These are phyloP conservation scores for Himalopsyche tibetana DNA, from an alignment of 2,888 invertebrate species.

Conservation along the genomic window DNA sequence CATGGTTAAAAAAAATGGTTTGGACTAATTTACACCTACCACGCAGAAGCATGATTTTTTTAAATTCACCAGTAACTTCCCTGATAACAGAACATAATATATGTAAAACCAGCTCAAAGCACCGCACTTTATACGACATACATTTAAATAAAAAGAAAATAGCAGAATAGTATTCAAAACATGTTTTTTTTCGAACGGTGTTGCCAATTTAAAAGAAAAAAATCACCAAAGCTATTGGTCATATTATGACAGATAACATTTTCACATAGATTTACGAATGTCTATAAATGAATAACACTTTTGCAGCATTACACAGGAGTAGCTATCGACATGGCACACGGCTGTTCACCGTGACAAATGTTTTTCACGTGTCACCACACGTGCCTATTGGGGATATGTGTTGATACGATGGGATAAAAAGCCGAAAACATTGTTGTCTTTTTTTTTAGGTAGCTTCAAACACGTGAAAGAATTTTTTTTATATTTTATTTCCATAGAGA, in stretches of 20 bases:
- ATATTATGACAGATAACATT: neutral
- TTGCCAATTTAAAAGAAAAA: neutral
- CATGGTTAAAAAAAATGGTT: too few species aligned
- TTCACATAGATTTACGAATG: neutral
- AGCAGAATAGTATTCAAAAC: neutral
- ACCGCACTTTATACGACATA: too few species aligned
- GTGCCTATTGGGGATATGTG: conserved; percentile 25
- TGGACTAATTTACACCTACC: too few species aligned
- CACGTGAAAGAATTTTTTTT: too few species aligned
- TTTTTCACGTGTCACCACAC: conserved; percentile 34
- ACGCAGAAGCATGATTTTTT: too few species aligned
- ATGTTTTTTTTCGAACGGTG: neutral
- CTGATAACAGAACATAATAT: too few species aligned
- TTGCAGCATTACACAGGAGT: neutral
- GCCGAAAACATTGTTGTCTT: neutral
- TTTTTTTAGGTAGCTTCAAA: neutral
- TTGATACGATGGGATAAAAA: neutral
- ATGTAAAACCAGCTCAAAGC: too few species aligned
- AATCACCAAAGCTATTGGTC: neutral
- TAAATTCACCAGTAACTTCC: too few species aligned
- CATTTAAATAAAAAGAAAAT: too few species aligned
- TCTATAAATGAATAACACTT: neutral
- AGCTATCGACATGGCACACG: neutral
- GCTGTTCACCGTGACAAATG: conserved; percentile 3
- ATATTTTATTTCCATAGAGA: too few species aligned